Evolutionary conservation across 2,113 vertebrate species (phyloP).

Genomic region (Hippocampus abdominalis): DNA sequence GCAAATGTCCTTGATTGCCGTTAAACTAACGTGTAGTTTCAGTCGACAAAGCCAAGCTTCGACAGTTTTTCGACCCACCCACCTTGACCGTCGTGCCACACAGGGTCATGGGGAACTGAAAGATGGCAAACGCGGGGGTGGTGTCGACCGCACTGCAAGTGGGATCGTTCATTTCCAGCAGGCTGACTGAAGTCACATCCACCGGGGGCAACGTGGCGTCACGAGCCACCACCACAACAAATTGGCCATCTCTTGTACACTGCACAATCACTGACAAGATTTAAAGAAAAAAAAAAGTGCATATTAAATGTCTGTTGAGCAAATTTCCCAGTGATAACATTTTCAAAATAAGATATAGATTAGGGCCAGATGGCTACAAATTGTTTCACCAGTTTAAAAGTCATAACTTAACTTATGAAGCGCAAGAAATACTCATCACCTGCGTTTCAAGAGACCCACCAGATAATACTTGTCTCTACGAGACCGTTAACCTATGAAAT

Average conservation of each 20-base stretch:
- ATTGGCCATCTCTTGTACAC: conserved; percentile 71
- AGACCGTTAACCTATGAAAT: too few species aligned
- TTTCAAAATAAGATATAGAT: too few species aligned
- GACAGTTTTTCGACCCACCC: background rate
- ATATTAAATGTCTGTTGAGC: too few species aligned
- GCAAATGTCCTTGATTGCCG: too few species aligned
- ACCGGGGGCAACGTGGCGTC: conserved; percentile 57
- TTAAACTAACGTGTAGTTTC: background rate
- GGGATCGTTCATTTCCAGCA: conserved; percentile 40
- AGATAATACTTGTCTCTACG: too few species aligned
- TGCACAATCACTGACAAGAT: conserved; percentile 68
- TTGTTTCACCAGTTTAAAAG: too few species aligned
- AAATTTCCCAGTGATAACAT: too few species aligned
- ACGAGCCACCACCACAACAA: conserved; percentile 66
- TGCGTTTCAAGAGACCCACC: too few species aligned
- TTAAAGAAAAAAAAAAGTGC: background rate
- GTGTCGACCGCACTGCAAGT: conserved; percentile 48
- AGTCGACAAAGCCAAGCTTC: too few species aligned
- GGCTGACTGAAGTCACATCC: conserved; percentile 55
- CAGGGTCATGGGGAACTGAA: conserved; percentile 66
- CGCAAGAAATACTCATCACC: too few species aligned
- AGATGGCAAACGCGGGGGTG: conserved; percentile 60
- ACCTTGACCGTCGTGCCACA: conserved; percentile 65
- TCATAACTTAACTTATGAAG: too few species aligned
- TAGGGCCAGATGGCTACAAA: too few species aligned